A percentile compares a stretch with the other conserved stretches of the same genome.
Evolutionary conservation across 2,888 invertebrate genomes (phyloP).

Genomic region (Hanleya hanleyi): DNA sequence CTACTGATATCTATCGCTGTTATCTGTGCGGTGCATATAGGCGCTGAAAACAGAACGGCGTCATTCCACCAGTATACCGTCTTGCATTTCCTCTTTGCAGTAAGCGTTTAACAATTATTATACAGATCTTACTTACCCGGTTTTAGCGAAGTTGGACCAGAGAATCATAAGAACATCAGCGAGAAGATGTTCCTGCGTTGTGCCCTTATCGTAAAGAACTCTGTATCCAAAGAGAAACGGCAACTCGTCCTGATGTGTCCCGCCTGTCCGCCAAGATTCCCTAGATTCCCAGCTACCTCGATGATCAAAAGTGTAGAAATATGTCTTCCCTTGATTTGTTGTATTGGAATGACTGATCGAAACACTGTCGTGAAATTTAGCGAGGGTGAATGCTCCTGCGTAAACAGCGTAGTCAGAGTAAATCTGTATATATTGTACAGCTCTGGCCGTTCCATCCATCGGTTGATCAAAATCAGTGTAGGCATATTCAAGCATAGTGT

Average conservation of each 20-base stretch:
- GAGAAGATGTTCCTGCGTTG: neutral
- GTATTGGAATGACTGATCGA: too few species aligned
- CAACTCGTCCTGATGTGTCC: neutral
- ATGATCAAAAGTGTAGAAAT: neutral
- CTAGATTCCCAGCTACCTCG: neutral
- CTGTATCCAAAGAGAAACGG: neutral
- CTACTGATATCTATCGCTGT: too few species aligned
- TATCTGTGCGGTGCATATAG: too few species aligned
- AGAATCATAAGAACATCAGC: neutral
- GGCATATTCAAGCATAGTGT: neutral
- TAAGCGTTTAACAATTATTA: too few species aligned
- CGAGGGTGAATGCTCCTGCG: neutral
- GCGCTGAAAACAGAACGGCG: too few species aligned
- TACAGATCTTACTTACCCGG: slow-evolving; percentile 7
- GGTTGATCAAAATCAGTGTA: neutral
- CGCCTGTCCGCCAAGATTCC: neutral
- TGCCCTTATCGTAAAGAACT: neutral
- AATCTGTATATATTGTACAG: neutral
- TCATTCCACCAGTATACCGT: too few species aligned
- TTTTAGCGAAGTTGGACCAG: slow-evolving; percentile 5
- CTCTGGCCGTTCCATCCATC: neutral
- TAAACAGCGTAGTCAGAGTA: neutral
- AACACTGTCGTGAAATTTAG: neutral
- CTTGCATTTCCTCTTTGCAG: too few species aligned
- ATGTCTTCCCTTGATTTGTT: neutral